Evolutionary conservation across 2,888 invertebrate species (phyloP), one percentile per base, ranked within the genome.

Genomic region (Sesamia inferens): DNA sequence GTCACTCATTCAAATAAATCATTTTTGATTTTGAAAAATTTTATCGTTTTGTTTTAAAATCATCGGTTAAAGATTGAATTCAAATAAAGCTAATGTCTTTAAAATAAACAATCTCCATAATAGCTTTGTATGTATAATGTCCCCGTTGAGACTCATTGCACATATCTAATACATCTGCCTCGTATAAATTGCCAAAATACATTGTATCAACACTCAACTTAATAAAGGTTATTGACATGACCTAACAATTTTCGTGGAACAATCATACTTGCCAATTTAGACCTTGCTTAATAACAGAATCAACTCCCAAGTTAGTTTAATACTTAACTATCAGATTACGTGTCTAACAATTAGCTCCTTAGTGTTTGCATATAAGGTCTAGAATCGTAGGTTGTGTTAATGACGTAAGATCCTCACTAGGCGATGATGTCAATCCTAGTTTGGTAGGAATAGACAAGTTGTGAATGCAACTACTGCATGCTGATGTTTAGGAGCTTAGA

Each of bases 401-500:
- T 86, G 87, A 86, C 74, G 85, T 85, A 81, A 86, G 73, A 79
- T 81, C 83, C 78, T 75, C 74, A 69, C 67, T 71, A 59, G 59
- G 76, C 68, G 84, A 75, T 85, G 84, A 84, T 81, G 81, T 83
- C 85, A 85, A 83, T 75, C 58, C 77, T 81, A 74, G 79, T 72
- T 82, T 85, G 79, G 78, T 82, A 76, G 70, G 66, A 81, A 67
- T 66, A 68, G 62, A 39, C 65, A 61, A 84, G 69, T 66, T 62
- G 64, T 68, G 62, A 71, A 68, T 79, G 82, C 80, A 87, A 62
- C 67, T 72, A 19, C 57, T 72, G 77, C 77, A 82, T 79, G 62
- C 68, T 74, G 64, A 81, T 81, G 58, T 39, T 58, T 47, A 44
- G 31, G 16, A 59, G 22, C 14, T 22, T 47, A 51, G 13, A 51